Percentiles rank a stretch among this genome's conserved stretches.
phyloP scores from a whole-genome alignment of 2,113 vertebrate genomes.

The Centropus unirufus region DNA sequence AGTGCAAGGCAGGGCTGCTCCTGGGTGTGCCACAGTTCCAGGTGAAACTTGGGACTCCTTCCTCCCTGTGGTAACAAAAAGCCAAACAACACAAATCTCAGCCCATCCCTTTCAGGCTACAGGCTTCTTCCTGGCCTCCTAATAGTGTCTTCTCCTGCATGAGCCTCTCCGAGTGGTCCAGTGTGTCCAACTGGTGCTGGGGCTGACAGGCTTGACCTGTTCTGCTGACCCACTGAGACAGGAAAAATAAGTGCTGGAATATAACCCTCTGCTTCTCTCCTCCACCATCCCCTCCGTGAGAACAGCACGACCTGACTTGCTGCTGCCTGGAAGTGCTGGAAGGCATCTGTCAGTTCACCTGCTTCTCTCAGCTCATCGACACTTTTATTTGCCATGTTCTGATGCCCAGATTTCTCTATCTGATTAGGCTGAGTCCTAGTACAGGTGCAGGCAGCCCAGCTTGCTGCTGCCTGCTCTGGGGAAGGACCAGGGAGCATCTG shows the following conservation, averaged over 20 bases:
- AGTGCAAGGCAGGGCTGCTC: not conserved
- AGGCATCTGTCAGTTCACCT: not conserved
- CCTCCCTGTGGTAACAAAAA: not conserved
- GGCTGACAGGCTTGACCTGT: too few relatives aligned
- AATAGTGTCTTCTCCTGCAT: not conserved
- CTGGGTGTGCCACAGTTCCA: not conserved
- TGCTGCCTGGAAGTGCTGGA: not conserved
- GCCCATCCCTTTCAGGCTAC: not conserved
- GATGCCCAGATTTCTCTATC: not conserved
- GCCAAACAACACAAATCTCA: not conserved
- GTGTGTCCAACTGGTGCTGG: not conserved
- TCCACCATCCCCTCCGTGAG: too few relatives aligned
- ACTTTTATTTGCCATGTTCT: not conserved
- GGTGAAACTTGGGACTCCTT: not conserved
- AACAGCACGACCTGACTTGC: too few relatives aligned
- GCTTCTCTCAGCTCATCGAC: not conserved
- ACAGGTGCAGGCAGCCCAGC: not conserved
- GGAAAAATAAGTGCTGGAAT: not conserved
- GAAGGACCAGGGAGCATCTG: not conserved
- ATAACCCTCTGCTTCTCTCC: not conserved
- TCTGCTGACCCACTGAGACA: not conserved
- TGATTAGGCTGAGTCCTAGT: not conserved
- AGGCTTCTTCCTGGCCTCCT: not conserved
- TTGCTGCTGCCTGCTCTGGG: not conserved
- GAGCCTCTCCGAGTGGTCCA: accelerated